A percentile compares a stretch with the other conserved stretches of the same genome.
Evolutionary conservation across 2,113 vertebrate genomes (phyloP).

Genomic region (Phalacrocorax aristotelis): DNA sequence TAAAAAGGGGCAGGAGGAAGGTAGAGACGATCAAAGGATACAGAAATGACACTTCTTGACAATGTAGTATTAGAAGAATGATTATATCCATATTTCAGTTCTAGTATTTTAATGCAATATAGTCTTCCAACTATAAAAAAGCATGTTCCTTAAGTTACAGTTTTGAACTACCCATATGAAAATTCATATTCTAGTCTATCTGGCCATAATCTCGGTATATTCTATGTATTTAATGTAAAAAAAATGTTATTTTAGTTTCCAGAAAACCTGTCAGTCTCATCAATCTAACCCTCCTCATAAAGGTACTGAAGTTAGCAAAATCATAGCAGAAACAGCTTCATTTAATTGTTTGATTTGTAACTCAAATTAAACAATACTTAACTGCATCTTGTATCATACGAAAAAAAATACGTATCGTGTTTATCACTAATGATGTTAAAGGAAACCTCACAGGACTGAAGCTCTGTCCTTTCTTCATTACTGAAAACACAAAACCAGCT

Average conservation of each 20-base stretch:
- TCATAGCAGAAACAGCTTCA: neutral
- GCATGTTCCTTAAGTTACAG: neutral
- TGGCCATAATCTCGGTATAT: neutral
- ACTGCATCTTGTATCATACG: neutral
- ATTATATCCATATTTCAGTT: neutral
- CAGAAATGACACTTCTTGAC: neutral
- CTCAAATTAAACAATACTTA: neutral
- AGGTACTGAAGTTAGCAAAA: neutral
- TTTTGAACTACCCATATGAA: conserved; percentile 8
- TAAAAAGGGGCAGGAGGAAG: neutral
- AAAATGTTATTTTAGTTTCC: neutral
- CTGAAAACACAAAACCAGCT: neutral
- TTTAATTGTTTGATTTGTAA: neutral
- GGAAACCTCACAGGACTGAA: neutral
- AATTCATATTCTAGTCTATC: neutral
- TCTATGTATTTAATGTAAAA: neutral
- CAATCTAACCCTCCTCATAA: neutral
- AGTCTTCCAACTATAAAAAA: conserved; percentile 6
- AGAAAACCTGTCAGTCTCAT: neutral
- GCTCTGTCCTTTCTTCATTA: neutral
- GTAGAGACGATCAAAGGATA: neutral
- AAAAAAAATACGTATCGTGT: neutral
- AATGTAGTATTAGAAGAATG: neutral
- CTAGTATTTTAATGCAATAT: neutral
- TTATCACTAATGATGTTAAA: neutral